phyloP scores from a whole-genome alignment of 1,140 invertebrate species.

The Holotrichia oblita region DNA sequence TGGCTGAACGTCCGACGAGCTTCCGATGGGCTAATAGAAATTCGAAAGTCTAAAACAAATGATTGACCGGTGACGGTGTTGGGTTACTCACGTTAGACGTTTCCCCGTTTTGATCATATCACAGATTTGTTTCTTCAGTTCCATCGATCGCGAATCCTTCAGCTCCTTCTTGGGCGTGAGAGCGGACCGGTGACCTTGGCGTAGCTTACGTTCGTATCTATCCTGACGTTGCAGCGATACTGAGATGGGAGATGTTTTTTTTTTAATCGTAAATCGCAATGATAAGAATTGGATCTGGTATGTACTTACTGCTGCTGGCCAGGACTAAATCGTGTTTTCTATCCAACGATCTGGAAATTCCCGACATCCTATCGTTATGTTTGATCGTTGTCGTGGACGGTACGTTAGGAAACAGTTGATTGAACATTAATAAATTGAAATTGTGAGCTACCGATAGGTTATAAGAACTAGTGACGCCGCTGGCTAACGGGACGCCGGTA shows the following conservation, averaged over 20 bases:
- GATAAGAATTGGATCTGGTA: no score
- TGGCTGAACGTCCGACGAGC: constrained; percentile 84
- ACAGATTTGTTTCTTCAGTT: constrained; percentile 55
- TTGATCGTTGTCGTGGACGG: constrained; percentile 52
- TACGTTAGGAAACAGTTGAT: constrained; percentile 77
- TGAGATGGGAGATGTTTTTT: neutral
- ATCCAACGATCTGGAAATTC: neutral
- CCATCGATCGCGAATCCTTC: constrained; percentile 52
- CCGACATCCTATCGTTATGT: constrained; percentile 47
- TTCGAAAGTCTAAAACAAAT: no score
- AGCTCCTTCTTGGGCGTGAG: constrained; percentile 50
- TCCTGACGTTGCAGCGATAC: constrained; percentile 54
- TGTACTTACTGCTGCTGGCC: constrained; percentile 38
- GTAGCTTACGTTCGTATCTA: constrained; percentile 69
- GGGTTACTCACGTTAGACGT: constrained; percentile 56
- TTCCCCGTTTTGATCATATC: constrained; percentile 58
- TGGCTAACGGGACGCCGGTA: constrained; percentile 75
- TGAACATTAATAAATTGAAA: constrained; percentile 83
- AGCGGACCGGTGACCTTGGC: constrained; percentile 65
- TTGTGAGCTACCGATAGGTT: constrained; percentile 71
- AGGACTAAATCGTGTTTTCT: constrained; percentile 54
- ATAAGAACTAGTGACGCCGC: constrained; percentile 68
- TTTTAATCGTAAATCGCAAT: no score
- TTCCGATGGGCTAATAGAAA: constrained; percentile 65
- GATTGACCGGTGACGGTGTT: neutral